phyloP scores from a whole-genome alignment of 1,140 invertebrate species.

The Drosophila ercepeae region DNA sequence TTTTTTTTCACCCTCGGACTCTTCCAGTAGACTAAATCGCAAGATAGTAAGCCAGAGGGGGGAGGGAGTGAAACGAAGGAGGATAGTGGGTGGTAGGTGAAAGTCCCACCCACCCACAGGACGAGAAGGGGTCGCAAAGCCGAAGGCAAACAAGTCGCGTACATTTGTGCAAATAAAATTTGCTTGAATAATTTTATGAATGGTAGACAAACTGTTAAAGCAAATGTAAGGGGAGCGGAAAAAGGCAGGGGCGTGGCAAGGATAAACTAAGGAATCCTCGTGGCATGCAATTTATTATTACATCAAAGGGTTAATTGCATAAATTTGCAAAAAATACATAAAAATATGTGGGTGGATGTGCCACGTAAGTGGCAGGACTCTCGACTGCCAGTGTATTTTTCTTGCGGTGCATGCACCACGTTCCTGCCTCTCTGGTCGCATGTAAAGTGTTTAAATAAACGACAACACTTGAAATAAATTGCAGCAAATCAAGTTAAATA shows the following conservation, averaged over 20 bases:
- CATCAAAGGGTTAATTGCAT: slow-evolving; percentile 63
- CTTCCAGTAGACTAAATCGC: slow-evolving; percentile 29
- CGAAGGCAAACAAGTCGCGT: slow-evolving; percentile 55
- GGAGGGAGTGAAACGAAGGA: too few species aligned
- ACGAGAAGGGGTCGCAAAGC: slow-evolving; percentile 29
- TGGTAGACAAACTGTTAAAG: slow-evolving; percentile 51
- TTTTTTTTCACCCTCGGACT: slow-evolving; percentile 4
- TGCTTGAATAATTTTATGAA: slow-evolving; percentile 66
- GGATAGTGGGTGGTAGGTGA: too few species aligned
- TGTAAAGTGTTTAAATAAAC: slow-evolving; percentile 76
- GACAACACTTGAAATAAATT: slow-evolving; percentile 81
- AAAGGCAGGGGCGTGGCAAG: background rate
- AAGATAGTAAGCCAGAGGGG: slow-evolving; percentile 34
- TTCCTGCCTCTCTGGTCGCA: slow-evolving; percentile 24
- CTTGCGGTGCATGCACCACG: slow-evolving; percentile 64
- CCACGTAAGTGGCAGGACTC: slow-evolving; percentile 27
- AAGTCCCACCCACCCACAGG: too few species aligned
- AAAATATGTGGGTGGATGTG: background rate
- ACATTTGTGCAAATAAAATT: slow-evolving; percentile 66
- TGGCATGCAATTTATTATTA: slow-evolving; percentile 40
- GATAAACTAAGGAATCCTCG: background rate
- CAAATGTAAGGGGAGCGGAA: background rate
- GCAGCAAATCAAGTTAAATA: slow-evolving; percentile 81
- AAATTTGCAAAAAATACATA: slow-evolving; percentile 11
- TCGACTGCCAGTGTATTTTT: slow-evolving; percentile 59